These are phyloP conservation scores for Chelidonichthys spinosus DNA, from an alignment of 2,797 vertebrate genomes.

Conservation along the genomic window DNA sequence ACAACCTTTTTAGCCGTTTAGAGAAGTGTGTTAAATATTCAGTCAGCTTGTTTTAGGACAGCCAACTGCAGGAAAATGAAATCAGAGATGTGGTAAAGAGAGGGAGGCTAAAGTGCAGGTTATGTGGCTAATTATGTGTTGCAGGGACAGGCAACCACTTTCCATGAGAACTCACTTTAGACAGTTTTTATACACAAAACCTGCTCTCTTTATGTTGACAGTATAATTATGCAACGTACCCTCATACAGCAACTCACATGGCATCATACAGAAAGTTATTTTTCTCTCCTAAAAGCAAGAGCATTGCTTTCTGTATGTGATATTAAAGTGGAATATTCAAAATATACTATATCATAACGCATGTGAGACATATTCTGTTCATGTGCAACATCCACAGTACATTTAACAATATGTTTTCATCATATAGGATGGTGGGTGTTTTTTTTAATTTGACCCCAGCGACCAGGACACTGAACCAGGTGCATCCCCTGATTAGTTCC, in stretches of 20 bases:
- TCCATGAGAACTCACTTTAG: constrained; percentile 38
- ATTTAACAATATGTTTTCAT: not conserved
- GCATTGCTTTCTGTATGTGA: constrained; percentile 25
- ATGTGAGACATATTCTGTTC: not conserved
- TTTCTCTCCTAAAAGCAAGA: not conserved
- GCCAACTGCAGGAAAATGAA: constrained; percentile 5
- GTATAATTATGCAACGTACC: constrained; percentile 8
- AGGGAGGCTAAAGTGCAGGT: constrained; percentile 30
- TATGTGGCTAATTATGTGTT: constrained; percentile 42
- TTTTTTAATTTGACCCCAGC: constrained; percentile 4
- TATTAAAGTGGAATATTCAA: constrained; percentile 20
- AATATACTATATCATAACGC: not conserved
- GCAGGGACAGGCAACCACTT: constrained; percentile 26
- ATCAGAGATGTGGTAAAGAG: constrained; percentile 18
- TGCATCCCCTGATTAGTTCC: constrained; percentile 17
- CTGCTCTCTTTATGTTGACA: constrained; percentile 14
- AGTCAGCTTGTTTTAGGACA: not conserved
- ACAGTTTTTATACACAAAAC: constrained; percentile 34
- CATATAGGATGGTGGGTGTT: not conserved
- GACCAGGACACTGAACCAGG: not conserved
- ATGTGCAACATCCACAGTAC: not conserved
- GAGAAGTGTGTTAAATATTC: not conserved
- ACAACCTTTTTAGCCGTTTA: not conserved
- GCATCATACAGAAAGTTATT: not conserved
- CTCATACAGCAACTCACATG: not conserved